phyloP scores from a whole-genome alignment of 1,140 invertebrate species.

The Tetranychus cinnabarinus region DNA sequence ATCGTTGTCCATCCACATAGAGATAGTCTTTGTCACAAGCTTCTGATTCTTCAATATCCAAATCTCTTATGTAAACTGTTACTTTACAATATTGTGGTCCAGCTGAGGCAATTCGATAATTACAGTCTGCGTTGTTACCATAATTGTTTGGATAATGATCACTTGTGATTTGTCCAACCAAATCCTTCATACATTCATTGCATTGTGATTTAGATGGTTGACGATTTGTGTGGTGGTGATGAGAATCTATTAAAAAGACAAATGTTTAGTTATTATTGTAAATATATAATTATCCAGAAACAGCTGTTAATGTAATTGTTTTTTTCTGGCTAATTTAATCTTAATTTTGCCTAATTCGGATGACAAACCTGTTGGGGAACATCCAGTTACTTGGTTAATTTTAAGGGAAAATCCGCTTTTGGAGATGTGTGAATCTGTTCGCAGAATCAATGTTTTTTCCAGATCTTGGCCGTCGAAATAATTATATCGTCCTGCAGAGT shows the following conservation, averaged over 20 bases:
- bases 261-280: no score
- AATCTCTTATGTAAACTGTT: slow-evolving; percentile 9
- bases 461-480: slow-evolving; percentile 5
- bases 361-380: not conserved
- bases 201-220: slow-evolving; percentile 2
- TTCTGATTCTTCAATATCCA: slow-evolving; percentile 10
- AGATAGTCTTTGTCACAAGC: slow-evolving; percentile 14
- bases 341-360: no score
- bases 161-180: slow-evolving; percentile 10
- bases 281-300: no score
- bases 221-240: not conserved
- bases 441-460: slow-evolving; percentile 10
- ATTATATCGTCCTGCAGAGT: slow-evolving; percentile 4
- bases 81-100: slow-evolving; percentile 9
- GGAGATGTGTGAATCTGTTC: slow-evolving; percentile 9
- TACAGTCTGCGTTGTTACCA: slow-evolving; percentile 10
- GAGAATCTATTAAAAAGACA: no score
- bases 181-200: slow-evolving; percentile 11
- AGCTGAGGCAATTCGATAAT: slow-evolving; percentile 10
- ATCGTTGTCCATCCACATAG: slow-evolving; percentile 9
- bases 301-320: no score
- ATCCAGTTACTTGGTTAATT: slow-evolving; percentile 12
- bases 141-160: slow-evolving; percentile 15
- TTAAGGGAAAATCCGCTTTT: slow-evolving; percentile 11
- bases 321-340: no score